Evolutionary conservation across 53 echinoderm and acorn worm species (phyloP).

Genomic region (Paracentrotus lividus): DNA sequence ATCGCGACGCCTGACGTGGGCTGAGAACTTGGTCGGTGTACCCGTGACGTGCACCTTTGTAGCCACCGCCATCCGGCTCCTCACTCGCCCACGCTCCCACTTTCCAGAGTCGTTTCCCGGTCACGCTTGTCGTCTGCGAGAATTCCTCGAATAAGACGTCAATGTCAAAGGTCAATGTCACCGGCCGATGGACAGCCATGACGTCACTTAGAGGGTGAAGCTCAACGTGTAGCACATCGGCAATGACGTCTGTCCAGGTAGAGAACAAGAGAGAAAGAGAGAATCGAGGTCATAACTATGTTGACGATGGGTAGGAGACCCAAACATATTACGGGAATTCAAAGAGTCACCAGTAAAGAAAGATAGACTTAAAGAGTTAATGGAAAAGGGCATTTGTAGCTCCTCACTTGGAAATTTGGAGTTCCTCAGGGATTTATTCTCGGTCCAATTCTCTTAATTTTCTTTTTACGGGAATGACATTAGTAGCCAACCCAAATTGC

Average conservation of each 20-base stretch:
- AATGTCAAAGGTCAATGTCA: slow-evolving; percentile 51
- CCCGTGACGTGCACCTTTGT: slow-evolving; percentile 47
- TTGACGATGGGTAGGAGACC: too few species aligned
- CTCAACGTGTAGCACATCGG: background rate
- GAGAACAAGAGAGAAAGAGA: background rate
- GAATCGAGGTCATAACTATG: background rate
- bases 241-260: slow-evolving; percentile 31
- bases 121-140: slow-evolving; percentile 56
- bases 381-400: too few species aligned
- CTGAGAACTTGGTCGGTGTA: slow-evolving; percentile 48
- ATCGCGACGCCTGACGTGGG: slow-evolving; percentile 36
- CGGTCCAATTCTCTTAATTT: too few species aligned
- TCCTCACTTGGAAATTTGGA: too few species aligned
- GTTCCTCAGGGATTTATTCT: too few species aligned
- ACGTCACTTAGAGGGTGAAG: background rate
- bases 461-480: too few species aligned
- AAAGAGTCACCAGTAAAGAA: too few species aligned
- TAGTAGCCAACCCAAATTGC: too few species aligned
- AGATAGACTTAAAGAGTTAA: too few species aligned
- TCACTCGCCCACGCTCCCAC: slow-evolving; percentile 36
- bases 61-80: background rate
- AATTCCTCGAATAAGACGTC: slow-evolving; percentile 55
- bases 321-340: too few species aligned
- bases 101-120: slow-evolving; percentile 41
- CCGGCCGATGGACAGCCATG: slow-evolving; percentile 1